Base-by-base conservation (phyloP, 2,113 vertebrate genomes). In the Mus spicilegus region DNA sequence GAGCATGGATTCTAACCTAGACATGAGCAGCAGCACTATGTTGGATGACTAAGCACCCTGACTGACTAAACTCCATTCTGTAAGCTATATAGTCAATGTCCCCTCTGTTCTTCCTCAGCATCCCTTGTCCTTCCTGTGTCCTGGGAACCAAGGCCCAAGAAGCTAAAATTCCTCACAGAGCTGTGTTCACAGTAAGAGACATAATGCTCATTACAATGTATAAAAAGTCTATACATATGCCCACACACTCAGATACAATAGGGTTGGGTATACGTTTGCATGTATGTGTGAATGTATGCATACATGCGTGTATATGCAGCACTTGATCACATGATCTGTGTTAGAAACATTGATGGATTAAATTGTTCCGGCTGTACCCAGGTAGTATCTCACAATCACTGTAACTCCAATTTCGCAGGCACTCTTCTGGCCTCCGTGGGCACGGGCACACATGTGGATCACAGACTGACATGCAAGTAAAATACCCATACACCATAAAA, bases 311-410 rank as follows among this genome's bases (percentile, higher is more conserved):
- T 58, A 77, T 46, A 3, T 42, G 17, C 20, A 28, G 22, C 7
- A 4, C 4, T 16, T 91, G 33, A 84, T 86, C 39, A 90, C 6
- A 76, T 61, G 36, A 90, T 51, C n/a, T n/a, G 0, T n/a, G 3
- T 70, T 65, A 17, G 72, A 92, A 95, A 90, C 89, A 95, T 5
- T 51, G 36, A 20, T 33, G 63, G 49, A 75, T 85, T 91, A 70
- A 95, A 93, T 81, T 72, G 36, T 7, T 88, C 30, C 42, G 24
- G 6, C 26, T 24, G 6, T 63, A 42, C 26, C 81, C 7, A 42
- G 12, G 14, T 9, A 54, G 33, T 63, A 63, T 61, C n/a, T 42
- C 81, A 63, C 36, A 63, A 28, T 3, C 24, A 39, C n/a, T 28
- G 7, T 6, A 49, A 49, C 63, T 92, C 22, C 30, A 22, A 12